These are phyloP conservation scores for Todus mexicanus DNA, from an alignment of 2,797 vertebrate species.

Conservation along the genomic window DNA sequence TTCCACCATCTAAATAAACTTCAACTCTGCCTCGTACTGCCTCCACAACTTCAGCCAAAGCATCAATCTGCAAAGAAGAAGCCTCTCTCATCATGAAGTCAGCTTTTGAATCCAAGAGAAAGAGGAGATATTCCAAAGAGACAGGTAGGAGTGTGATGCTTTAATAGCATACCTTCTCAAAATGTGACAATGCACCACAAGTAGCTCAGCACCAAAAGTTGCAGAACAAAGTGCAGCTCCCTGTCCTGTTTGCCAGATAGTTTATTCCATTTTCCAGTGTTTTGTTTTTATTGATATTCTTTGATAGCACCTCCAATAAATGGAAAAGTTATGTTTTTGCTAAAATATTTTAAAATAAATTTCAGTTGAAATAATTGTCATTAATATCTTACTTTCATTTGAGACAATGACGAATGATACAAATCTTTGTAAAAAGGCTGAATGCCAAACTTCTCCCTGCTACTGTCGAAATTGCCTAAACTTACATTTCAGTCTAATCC, in stretches of 20 bases:
- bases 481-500: not conserved
- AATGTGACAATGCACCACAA: not conserved
- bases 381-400: not conserved
- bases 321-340: not conserved
- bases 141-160: not conserved
- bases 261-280: not conserved
- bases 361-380: not conserved
- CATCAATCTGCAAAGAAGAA: slow-evolving; percentile 83
- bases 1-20: slow-evolving; percentile 92
- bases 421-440: not conserved
- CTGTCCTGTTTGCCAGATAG: not conserved
- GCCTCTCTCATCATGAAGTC: not conserved
- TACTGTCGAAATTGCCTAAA: not conserved
- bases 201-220: not conserved
- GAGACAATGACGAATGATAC: not conserved
- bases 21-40: slow-evolving; percentile 86
- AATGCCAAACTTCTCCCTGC: not conserved
- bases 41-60: slow-evolving; percentile 88
- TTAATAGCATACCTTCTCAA: not conserved
- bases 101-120: not conserved
- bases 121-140: not conserved
- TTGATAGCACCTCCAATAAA: not conserved
- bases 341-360: not conserved
- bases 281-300: not conserved
- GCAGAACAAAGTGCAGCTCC: not conserved